Percentiles rank a stretch among this genome's conserved stretches.
Evolutionary conservation across 2,113 vertebrate genomes (phyloP).

Genomic region (Sinocyclocheilus anophthalmus): DNA sequence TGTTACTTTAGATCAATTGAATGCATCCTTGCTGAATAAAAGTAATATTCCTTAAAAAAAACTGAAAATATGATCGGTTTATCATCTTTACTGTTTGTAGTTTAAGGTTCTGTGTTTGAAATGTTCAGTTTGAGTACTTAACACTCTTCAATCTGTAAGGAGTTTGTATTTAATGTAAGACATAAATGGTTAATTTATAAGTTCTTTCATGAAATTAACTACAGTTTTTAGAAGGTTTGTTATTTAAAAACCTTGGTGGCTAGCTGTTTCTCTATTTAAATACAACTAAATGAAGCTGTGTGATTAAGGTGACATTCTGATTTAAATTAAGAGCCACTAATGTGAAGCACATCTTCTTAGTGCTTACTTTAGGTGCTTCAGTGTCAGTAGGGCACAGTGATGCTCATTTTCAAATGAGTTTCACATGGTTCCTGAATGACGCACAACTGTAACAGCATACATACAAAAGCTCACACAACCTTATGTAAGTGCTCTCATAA

Average conservation of each 20-base stretch:
- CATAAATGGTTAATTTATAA: background rate
- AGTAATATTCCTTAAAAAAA: too few species aligned
- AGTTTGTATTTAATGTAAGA: background rate
- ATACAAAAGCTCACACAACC: background rate
- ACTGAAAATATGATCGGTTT: background rate
- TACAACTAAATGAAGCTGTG: background rate
- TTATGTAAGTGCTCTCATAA: constrained; percentile 6
- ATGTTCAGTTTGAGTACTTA: background rate
- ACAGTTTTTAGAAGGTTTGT: background rate
- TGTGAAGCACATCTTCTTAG: background rate
- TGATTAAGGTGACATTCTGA: background rate
- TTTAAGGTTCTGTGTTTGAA: background rate
- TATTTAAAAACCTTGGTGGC: background rate
- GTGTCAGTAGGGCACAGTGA: background rate
- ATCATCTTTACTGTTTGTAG: background rate
- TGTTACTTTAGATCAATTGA: too few species aligned
- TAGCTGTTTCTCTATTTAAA: background rate
- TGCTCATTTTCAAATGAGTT: background rate
- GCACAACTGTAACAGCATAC: background rate
- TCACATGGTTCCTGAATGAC: background rate
- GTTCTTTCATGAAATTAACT: background rate
- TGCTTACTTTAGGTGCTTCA: background rate
- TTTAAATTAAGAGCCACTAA: background rate
- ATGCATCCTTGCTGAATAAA: too few species aligned
- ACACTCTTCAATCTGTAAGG: background rate